Evolutionary conservation across 2,888 invertebrate genomes (phyloP), one percentile per base, ranked within the genome.

Genomic region (Trichopoda pennipes): DNA sequence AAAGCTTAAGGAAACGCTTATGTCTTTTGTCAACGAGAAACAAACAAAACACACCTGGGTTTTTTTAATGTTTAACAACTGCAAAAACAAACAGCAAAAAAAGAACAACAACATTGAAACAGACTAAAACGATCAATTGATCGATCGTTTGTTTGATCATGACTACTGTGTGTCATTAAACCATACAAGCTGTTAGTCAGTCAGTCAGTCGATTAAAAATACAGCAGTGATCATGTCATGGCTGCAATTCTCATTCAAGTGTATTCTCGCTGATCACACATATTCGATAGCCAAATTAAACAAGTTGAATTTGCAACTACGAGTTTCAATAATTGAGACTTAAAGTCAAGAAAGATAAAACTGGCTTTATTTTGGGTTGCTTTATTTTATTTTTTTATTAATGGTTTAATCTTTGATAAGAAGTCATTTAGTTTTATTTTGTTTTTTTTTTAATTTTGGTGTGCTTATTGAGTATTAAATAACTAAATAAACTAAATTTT

Each of bases 191-290:
- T 53, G 12, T 14, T 60, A 58, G 17, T 53, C 61, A 58, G 17
- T 53, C 16, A 49, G 56, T 47, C 14, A 61, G 42, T 51, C 10
- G 58, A 51, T 21, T n/a, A 68, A 28, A 6, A 38, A 38, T 44
- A 38, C 17, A 35, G 17, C 32, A 55, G 55, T 76, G 82, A 79
- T 70, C 82, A 76, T 82, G 79, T 72, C 82, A 79, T 75, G 79
- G 70, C 28, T 78, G 72, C 35, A 42, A 61, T 79, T 61, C 55
- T 55, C 61, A 74, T 80, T 73, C 73, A 74, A 73, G 47, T 74
- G 61, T 74, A 68, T 74, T 72, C 32, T 56, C 63, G 35, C 42
- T 77, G 79, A 80, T 80, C 38, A 49, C n/a, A 44, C 21, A 35
- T 60, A 61, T 61, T 47, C 58, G 79, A 80, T 80, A 80, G 79